These are phyloP conservation scores for Epinotia brunnichana DNA, from an alignment of 2,888 invertebrate species.

Conservation along the genomic window DNA sequence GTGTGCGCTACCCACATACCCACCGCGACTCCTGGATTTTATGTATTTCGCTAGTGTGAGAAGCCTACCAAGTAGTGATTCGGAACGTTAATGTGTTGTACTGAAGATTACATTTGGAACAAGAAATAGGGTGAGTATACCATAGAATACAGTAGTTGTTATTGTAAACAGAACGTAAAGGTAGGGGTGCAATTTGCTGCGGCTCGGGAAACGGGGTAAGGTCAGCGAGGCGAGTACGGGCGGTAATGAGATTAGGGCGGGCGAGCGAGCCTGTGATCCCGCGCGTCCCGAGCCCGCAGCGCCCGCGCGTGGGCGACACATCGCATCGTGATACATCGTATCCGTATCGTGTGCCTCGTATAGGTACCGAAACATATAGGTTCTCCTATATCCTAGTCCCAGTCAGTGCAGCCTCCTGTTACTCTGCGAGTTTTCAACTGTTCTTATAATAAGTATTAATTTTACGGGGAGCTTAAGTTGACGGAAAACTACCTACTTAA, in stretches of 20 bases:
- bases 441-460: neutral
- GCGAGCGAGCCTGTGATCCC: conserved; percentile 48
- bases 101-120: conserved; percentile 30
- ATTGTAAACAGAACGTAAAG: conserved; percentile 40
- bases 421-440: conserved; percentile 26
- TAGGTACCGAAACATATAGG: neutral
- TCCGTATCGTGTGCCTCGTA: conserved; percentile 46
- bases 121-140: conserved; percentile 34
- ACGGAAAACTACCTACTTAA: neutral
- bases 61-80: conserved; percentile 35
- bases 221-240: conserved; percentile 63
- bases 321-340: conserved; percentile 48
- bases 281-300: conserved; percentile 53
- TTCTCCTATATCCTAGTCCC: neutral
- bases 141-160: conserved; percentile 13
- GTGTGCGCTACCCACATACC: conserved; percentile 58
- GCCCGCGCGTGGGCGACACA: conserved; percentile 48
- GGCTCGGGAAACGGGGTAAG: conserved; percentile 64
- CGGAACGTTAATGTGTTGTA: conserved; percentile 34
- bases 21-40: conserved; percentile 43
- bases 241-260: conserved; percentile 69
- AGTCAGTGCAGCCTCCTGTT: conserved; percentile 18
- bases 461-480: conserved; percentile 1
- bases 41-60: conserved; percentile 29
- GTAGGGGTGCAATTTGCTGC: conserved; percentile 52